These are phyloP conservation scores for Zygothrica quintamaculata DNA, from an alignment of 2,888 invertebrate genomes.

Conservation along the genomic window DNA sequence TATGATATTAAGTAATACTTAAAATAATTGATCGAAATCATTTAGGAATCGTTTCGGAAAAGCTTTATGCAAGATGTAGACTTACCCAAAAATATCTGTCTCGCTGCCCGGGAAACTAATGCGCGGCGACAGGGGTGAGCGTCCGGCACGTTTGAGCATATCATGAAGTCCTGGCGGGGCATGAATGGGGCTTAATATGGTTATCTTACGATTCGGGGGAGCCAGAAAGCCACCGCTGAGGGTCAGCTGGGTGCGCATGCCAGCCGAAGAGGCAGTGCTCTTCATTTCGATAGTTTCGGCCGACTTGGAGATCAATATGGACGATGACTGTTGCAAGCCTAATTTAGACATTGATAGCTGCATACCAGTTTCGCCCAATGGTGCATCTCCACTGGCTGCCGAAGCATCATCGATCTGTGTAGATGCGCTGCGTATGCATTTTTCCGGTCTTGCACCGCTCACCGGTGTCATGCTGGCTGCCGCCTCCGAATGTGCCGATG, in stretches of 20 bases:
- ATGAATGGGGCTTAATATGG: constrained; percentile 91
- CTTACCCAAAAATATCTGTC: constrained; percentile 84
- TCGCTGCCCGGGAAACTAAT: constrained; percentile 84
- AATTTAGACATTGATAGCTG: constrained; percentile 73
- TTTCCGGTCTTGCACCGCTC: constrained; percentile 78
- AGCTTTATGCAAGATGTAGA: no score
- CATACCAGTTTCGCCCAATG: constrained; percentile 44
- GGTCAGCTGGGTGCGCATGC: constrained; percentile 84
- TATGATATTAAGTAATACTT: no score
- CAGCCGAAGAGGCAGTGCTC: constrained; percentile 76
- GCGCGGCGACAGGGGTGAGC: constrained; percentile 84
- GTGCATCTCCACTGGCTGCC: constrained; percentile 42
- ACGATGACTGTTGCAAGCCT: constrained; percentile 83
- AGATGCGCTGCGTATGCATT: constrained; percentile 84
- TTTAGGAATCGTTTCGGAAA: no score
- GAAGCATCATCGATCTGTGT: constrained; percentile 83
- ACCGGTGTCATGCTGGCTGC: constrained; percentile 59
- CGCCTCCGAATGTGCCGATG: constrained; percentile 84
- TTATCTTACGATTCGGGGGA: constrained; percentile 87
- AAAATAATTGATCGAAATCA: no score
- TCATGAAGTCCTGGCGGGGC: constrained; percentile 87
- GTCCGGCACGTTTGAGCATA: constrained; percentile 82
- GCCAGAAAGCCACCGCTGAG: constrained; percentile 84
- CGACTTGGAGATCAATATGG: constrained; percentile 84
- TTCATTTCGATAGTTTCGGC: constrained; percentile 85